Conservation (phyloP, 2,888 invertebrate species). For the Liopterus haemorrhoidalis region DNA sequence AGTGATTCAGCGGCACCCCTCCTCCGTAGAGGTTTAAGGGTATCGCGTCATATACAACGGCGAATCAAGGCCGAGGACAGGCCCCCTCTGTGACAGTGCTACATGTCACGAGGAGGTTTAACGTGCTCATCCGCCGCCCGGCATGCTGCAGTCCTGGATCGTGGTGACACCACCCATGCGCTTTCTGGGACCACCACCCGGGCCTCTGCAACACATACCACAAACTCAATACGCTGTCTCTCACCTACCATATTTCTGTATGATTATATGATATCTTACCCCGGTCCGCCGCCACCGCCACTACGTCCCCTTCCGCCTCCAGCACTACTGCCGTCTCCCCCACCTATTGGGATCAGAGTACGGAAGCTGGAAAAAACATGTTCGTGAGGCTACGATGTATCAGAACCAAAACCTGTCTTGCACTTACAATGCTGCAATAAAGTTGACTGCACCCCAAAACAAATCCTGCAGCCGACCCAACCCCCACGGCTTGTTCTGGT, state of each 20-base stretch:
- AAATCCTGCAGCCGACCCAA: constrained; percentile 45
- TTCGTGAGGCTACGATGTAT: background rate
- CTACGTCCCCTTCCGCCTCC: constrained; percentile 33
- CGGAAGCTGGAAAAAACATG: constrained; percentile 36
- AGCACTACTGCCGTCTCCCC: constrained; percentile 27
- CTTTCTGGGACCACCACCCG: constrained; percentile 25
- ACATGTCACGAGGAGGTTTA: constrained; percentile 32
- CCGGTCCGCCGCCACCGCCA: constrained; percentile 34
- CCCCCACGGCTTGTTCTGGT: constrained; percentile 48
- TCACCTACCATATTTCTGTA: constrained; percentile 4
- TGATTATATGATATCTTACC: constrained; percentile 18
- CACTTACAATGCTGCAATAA: constrained; percentile 54
- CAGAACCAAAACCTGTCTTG: background rate
- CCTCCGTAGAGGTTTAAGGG: constrained; percentile 33
- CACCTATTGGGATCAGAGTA: constrained; percentile 35
- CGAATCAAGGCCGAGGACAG: too few relatives aligned
- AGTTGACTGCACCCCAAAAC: constrained; percentile 52
- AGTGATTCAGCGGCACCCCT: constrained; percentile 32
- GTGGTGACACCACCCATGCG: constrained; percentile 33
- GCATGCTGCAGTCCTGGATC: constrained; percentile 37
- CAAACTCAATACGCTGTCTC: background rate
- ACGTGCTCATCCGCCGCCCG: constrained; percentile 38
- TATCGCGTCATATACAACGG: constrained; percentile 34
- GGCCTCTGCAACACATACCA: constrained; percentile 16
- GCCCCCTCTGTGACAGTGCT: too few relatives aligned